Percentiles rank a stretch among this genome's conserved stretches.
Evolutionary conservation across 1,140 invertebrate species (phyloP).

Genomic region (Halyomorpha halys): DNA sequence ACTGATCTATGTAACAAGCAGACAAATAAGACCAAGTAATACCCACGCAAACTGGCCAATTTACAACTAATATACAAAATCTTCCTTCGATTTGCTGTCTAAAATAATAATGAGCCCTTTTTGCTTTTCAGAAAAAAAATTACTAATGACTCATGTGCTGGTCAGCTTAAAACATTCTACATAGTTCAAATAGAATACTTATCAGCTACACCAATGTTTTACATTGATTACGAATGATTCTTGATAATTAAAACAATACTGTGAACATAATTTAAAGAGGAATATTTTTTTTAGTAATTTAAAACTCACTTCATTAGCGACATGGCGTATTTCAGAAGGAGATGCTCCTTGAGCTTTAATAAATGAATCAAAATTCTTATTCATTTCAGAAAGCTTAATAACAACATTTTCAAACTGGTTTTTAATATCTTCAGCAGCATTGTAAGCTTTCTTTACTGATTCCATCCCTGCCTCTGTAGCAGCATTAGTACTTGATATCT

Average conservation of each 20-base stretch:
- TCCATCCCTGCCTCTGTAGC: constrained; percentile 22
- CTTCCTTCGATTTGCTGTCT: no score
- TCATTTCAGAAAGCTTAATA: constrained; percentile 44
- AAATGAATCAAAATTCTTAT: constrained; percentile 63
- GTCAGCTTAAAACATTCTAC: no score
- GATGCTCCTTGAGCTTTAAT: constrained; percentile 62
- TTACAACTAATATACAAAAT: no score
- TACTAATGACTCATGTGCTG: no score
- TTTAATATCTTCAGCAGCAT: constrained; percentile 48
- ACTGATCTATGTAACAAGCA: no score
- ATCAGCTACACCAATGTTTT: no score
- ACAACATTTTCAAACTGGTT: constrained; percentile 45
- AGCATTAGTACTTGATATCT: constrained; percentile 10
- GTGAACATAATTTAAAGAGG: background rate
- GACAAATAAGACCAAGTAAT: no score
- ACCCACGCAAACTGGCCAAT: no score
- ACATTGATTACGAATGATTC: no score
- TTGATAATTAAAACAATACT: background rate
- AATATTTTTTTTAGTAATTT: background rate
- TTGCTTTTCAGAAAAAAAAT: no score
- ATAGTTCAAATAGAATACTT: no score
- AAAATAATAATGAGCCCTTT: no score
- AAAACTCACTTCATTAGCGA: constrained; percentile 58
- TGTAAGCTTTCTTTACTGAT: constrained; percentile 46
- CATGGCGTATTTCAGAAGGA: constrained; percentile 65